Evolutionary conservation across 2,797 vertebrate species (phyloP).

Genomic region (Lateolabrax maculatus): DNA sequence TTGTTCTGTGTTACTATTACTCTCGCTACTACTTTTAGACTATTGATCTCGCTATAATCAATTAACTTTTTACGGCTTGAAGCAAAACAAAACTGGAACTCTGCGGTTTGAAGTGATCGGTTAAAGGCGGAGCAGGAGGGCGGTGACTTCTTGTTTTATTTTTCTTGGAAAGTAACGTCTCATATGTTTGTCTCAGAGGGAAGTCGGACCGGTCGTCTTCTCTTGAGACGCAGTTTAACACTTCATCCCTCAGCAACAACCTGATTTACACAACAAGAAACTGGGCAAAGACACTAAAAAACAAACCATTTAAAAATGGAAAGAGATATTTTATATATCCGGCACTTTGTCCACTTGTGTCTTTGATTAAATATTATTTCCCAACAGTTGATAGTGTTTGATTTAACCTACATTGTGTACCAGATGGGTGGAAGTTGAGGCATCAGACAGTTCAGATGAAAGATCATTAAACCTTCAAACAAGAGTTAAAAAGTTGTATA

Average conservation of each 20-base stretch:
- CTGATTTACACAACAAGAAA: neutral
- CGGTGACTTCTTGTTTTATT: neutral
- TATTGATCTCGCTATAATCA: conserved; percentile 48
- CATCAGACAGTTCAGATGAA: neutral
- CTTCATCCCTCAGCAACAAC: neutral
- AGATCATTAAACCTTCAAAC: neutral
- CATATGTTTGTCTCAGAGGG: neutral
- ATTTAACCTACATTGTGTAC: neutral
- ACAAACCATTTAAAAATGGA: neutral
- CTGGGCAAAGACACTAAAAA: neutral
- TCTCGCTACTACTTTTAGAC: conserved; percentile 54
- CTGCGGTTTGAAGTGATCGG: conserved; percentile 17
- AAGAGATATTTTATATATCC: neutral
- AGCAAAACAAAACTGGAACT: conserved; percentile 55
- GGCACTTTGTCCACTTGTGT: neutral
- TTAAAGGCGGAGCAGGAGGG: neutral
- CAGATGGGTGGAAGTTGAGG: neutral
- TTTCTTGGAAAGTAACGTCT: conserved; percentile 1
- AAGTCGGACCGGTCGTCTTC: neutral
- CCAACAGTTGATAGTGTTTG: neutral
- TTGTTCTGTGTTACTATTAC: conserved; percentile 37
- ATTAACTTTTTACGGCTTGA: conserved; percentile 43
- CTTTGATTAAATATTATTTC: neutral
- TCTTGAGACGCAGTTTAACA: neutral
- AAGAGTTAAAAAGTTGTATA: neutral